Evolutionary conservation across 2,797 vertebrate species (phyloP).

Genomic region (Uromys caudimaculatus): DNA sequence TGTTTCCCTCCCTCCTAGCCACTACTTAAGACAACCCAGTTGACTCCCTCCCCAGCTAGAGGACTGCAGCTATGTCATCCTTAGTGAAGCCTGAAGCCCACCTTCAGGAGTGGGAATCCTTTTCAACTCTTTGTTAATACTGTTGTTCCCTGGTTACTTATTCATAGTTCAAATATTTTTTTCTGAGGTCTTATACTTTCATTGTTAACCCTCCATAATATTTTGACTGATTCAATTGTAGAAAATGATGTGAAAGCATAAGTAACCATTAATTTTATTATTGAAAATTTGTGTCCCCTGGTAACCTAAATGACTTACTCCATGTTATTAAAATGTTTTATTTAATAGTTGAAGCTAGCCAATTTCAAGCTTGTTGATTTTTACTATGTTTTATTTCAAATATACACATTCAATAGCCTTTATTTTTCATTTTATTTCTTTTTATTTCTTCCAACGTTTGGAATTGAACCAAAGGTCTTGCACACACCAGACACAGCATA

Average conservation of each 20-base stretch:
- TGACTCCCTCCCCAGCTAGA: neutral
- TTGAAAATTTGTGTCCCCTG: neutral
- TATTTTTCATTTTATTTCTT: neutral
- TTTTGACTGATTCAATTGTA: constrained; percentile 1
- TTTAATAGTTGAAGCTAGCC: neutral
- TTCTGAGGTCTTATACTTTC: neutral
- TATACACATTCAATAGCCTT: neutral
- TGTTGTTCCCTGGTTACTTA: neutral
- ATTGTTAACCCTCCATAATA: neutral
- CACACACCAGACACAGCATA: no score
- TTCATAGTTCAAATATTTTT: neutral
- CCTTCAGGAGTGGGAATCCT: neutral
- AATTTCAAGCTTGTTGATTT: constrained; percentile 11
- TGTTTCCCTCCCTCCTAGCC: neutral
- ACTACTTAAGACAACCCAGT: neutral
- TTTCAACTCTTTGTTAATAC: neutral
- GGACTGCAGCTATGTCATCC: no score
- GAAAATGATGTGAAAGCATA: neutral
- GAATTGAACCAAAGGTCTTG: neutral
- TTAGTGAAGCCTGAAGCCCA: neutral
- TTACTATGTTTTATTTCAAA: neutral
- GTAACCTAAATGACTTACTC: neutral
- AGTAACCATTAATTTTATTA: constrained; percentile 10
- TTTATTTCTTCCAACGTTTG: neutral
- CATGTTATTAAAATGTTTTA: constrained; percentile 3